These are phyloP conservation scores for Peromyscus nudipes DNA, from an alignment of 2,797 vertebrate genomes.

Conservation along the genomic window DNA sequence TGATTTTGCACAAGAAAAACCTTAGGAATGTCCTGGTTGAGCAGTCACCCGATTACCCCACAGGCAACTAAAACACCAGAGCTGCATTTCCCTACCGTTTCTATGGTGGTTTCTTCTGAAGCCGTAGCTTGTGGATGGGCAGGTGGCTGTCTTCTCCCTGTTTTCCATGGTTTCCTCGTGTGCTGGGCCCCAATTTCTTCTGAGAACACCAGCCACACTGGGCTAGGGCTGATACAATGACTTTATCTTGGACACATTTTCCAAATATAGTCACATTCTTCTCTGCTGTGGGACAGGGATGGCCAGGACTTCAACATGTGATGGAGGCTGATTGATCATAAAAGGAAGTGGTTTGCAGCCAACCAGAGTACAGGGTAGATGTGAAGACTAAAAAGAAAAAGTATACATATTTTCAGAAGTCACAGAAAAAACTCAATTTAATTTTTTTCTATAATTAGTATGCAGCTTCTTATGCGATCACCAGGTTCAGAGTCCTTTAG, in stretches of 20 bases:
- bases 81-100: no score
- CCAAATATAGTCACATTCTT: not conserved
- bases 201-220: not conserved
- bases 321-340: not conserved
- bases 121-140: not conserved
- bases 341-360: not conserved
- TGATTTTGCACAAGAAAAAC: not conserved
- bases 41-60: no score
- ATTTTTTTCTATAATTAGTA: not conserved
- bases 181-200: not conserved
- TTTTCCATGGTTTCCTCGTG: no score
- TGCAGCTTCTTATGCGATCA: not conserved
- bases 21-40: not conserved
- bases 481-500: not conserved
- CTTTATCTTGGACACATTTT: not conserved
- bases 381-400: no score
- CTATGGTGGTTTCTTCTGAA: not conserved
- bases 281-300: no score
- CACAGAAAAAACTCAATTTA: not conserved
- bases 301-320: not conserved
- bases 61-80: not conserved
- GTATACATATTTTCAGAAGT: not conserved
- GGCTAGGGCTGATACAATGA: not conserved
- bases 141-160: not conserved
- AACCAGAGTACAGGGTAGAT: not conserved